Evolutionary conservation across 2,888 invertebrate genomes (phyloP).

Genomic region (Drosophila rellima): DNA sequence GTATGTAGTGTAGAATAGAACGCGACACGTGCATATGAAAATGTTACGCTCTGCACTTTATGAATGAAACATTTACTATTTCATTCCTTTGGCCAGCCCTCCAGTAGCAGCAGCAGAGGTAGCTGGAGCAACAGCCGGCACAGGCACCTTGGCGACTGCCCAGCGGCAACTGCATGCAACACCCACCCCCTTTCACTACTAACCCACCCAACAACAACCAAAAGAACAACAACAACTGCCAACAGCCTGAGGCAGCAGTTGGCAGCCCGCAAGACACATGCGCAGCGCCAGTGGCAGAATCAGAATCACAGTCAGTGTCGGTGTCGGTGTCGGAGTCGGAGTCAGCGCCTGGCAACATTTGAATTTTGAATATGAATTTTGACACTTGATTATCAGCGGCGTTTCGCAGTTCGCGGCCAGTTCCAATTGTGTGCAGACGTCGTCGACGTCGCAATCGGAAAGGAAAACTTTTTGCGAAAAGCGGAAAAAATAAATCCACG

Average conservation of each 20-base stretch:
- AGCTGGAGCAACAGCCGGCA: constrained; percentile 27
- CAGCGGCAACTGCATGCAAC: constrained; percentile 21
- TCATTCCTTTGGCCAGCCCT: constrained; percentile 33
- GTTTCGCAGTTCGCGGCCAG: constrained; percentile 66
- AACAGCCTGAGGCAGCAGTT: constrained; percentile 37
- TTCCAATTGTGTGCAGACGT: constrained; percentile 73
- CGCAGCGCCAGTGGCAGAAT: constrained; percentile 68
- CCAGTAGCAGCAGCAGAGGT: not conserved
- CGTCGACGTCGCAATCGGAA: constrained; percentile 55
- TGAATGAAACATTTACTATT: constrained; percentile 72
- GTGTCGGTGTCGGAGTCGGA: constrained; percentile 10
- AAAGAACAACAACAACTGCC: constrained; percentile 8
- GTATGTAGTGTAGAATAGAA: constrained; percentile 6
- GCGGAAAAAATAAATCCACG: constrained; percentile 54
- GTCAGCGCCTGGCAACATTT: constrained; percentile 61
- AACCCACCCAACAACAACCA: not conserved
- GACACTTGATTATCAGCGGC: constrained; percentile 79
- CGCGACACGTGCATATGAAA: constrained; percentile 62
- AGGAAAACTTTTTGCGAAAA: constrained; percentile 38
- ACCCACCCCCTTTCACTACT: not conserved
- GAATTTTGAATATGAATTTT: constrained; percentile 81
- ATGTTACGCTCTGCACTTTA: constrained; percentile 60
- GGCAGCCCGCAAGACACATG: constrained; percentile 72
- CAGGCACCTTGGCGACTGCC: constrained; percentile 55
- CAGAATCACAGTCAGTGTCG: constrained; percentile 26